Evolutionary conservation across 2,113 vertebrate genomes (phyloP), one percentile per base, ranked within the genome.

Genomic region (Macrotis lagotis): DNA sequence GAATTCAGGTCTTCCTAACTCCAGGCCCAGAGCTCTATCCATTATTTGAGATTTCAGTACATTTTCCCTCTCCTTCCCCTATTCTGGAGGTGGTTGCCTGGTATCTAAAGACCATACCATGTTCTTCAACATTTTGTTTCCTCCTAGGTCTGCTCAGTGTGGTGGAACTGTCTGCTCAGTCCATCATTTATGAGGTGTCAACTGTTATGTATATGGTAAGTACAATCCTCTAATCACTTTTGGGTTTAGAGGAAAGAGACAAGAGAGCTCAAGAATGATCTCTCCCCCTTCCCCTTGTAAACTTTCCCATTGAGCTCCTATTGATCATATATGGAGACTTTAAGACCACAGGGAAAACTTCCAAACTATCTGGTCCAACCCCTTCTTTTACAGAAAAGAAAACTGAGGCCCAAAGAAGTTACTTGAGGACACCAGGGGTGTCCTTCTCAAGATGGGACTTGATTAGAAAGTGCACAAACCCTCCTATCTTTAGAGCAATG

Each of bases 151-250:
- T 99, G 96, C 96, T 99, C 88, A 98, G 99, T 0, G 98, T 99
- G 44, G 16, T 99, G 0, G 99, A 99, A 55, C 98, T 99, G 95
- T 99, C 99, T 0, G 99, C 98, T 16, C 99, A 99, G 94, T 99
- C 99, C 89, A 97, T 99, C 92, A 98, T 99, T 96, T 98, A 99
- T 0, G 99, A 99, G 97, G 98, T 99, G 96, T 96, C 99, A 2
- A 99, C 98, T 0, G 96, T 99, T 0, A 98, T 97, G 66, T 99
- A 98, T 98, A 99, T 99, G 99, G 99, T 99, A 98, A 97, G 97
- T 92, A 11, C 12, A 44, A 44, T 44, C 16, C n/a, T 83, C 37
- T 5, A 0, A 1, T 83, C 19, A 16, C 16, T 83, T 83, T n/a
- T 83, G 66, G n/a, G 6, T 19, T 4, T 74, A 1, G 14, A n/a